Evolutionary conservation across 2,113 vertebrate genomes (phyloP), one percentile per base, ranked within the genome.

Genomic region (Aleadryas rufinucha): DNA sequence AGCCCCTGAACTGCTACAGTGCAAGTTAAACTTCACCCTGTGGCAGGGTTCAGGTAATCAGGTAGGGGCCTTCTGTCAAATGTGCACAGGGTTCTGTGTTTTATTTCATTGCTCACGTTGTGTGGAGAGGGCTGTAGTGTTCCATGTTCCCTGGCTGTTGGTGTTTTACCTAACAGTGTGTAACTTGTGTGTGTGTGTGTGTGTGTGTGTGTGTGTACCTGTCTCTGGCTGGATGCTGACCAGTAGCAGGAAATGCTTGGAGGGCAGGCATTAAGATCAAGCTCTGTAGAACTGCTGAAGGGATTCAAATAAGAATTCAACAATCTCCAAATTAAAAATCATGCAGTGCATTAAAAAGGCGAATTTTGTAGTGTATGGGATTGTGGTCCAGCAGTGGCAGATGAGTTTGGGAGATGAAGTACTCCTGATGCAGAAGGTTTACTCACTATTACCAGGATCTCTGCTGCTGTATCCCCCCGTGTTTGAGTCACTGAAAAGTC

Each of bases 281-380:
- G 9, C 33, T 89, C 45, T 84, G 52, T 30, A 56, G 74, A 77
- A 37, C 18, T 66, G 50, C 59, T 94, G 6, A 64, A 78, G 39
- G 44, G 11, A 69, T 89, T 84, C 28, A 65, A 37, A 19, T 45
- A 60, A 76, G 45, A 85, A 80, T 63, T 42, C 18, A 9, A 0
- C 10, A 15, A 35, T 80, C 64, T 90, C 59, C 45, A 77, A 57
- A 35, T 59, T 20, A 44, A 81, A 88, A 85, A 53, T n/a, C 8
- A 9, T 1, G 0, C 35, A 6, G 14, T 30, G 23, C 23, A 4
- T 10, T 35, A n/a, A 44, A 44, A 75, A 74, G 17, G 60, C 2
- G 5, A 24, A 42, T 83, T 84, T 86, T 37, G 44, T 42, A 23
- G 31, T 47, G 20, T 71, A 82, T 84, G 76, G n/a, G 45, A 27